phyloP scores from a whole-genome alignment of 2,888 invertebrate species.

The Phytoseiulus persimilis region DNA sequence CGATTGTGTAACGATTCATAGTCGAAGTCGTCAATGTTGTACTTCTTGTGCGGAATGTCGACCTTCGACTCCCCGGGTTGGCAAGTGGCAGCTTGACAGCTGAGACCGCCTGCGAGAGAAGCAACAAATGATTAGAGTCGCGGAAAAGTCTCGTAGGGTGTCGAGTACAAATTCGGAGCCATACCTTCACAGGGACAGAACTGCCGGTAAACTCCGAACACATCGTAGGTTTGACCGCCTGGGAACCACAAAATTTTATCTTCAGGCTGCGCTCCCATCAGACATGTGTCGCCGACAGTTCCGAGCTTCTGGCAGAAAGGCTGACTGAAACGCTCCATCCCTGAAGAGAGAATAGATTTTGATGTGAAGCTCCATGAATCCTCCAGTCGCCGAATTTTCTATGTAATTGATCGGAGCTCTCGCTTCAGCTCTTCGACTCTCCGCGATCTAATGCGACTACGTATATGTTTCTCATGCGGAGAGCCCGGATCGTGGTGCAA shows the following conservation, averaged over 20 bases:
- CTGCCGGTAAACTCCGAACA: slow-evolving; percentile 8
- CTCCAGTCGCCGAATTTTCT: too few species aligned
- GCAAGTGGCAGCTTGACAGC: not conserved
- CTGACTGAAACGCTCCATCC: slow-evolving; percentile 7
- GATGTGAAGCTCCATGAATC: too few species aligned
- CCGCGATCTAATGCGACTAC: too few species aligned
- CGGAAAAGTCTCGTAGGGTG: too few species aligned
- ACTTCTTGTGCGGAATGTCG: not conserved
- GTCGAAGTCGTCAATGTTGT: slow-evolving; percentile 14
- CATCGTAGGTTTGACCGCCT: not conserved
- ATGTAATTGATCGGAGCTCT: too few species aligned
- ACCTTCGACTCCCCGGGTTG: not conserved
- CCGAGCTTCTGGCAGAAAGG: not conserved
- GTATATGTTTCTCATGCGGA: too few species aligned
- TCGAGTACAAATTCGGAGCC: too few species aligned
- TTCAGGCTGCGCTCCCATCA: slow-evolving; percentile 10
- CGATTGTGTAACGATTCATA: not conserved
- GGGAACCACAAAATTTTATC: slow-evolving; percentile 19
- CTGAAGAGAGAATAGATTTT: not conserved
- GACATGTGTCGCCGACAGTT: not conserved
- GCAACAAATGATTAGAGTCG: not conserved
- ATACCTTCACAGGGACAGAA: slow-evolving; percentile 25
- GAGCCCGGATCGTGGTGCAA: too few species aligned
- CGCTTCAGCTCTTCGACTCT: too few species aligned
- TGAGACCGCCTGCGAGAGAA: not conserved